Conservation (phyloP, 2,888 invertebrate species). For the Masnerella sp. region DNA sequence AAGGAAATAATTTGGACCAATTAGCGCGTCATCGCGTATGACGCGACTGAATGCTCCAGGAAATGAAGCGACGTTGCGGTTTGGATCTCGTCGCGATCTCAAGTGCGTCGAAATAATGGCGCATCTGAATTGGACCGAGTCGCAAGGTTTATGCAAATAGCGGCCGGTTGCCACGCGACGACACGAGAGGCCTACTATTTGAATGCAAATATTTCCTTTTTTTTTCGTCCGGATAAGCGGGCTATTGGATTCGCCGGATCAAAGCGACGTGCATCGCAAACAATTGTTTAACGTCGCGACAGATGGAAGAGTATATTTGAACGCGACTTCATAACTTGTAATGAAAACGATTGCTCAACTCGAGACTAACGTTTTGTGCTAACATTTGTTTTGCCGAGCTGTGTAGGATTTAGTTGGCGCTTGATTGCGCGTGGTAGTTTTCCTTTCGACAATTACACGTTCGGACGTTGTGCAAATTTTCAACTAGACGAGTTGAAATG, state of each 20-base stretch:
- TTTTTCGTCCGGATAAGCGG: constrained; percentile 26
- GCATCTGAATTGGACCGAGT: constrained; percentile 62
- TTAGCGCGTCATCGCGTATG: constrained; percentile 23
- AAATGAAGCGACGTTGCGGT: constrained; percentile 55
- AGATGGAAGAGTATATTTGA: constrained; percentile 38
- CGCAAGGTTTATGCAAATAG: constrained; percentile 69
- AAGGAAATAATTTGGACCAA: constrained; percentile 40
- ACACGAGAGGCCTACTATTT: constrained; percentile 64
- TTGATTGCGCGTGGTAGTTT: too few species aligned
- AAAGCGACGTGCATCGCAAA: constrained; percentile 42
- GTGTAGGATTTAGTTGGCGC: constrained; percentile 17
- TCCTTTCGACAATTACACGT: too few species aligned
- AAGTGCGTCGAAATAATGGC: constrained; percentile 63
- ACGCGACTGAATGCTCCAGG: constrained; percentile 38
- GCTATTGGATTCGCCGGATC: constrained; percentile 53
- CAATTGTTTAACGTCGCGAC: constrained; percentile 43
- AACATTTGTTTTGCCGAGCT: constrained; percentile 26
- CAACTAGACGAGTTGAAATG: too few species aligned
- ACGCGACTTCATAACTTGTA: constrained; percentile 35
- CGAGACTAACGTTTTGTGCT: constrained; percentile 16
- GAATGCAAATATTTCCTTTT: constrained; percentile 71
- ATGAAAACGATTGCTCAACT: constrained; percentile 32
- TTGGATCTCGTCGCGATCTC: constrained; percentile 61
- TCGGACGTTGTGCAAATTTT: too few species aligned
- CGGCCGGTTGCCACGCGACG: constrained; percentile 61